Evolutionary conservation across 2,888 invertebrate genomes (phyloP), one percentile per base, ranked within the genome.

Genomic region (Epistrophella euchroma): DNA sequence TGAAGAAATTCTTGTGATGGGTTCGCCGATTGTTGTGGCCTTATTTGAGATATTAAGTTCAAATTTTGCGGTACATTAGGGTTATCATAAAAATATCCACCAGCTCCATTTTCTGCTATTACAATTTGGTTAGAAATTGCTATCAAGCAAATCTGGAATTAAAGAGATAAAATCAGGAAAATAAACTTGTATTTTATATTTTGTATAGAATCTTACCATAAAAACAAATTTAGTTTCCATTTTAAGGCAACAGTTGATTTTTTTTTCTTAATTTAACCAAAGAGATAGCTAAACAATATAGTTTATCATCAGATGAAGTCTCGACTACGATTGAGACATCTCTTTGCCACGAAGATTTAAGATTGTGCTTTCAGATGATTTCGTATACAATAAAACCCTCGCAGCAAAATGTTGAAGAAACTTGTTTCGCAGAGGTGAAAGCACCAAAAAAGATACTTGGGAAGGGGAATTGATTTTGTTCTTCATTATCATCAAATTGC

Each of bases 71-170:
- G 9, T 0, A 35, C 40, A 32, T 56, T 32, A 0, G 76, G 70
- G 15, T 62, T 43, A 7, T 77, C 47, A 43, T 85, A 85, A 19
- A 70, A 43, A 47, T 85, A 81, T 47, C 81, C 76, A 50, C 70
- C 55, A 9, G 25, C 52, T 4, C 62, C 58, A 11, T 28, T 22
- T 13, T 81, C 55, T 6, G 76, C 56, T 13, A 43, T 32, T 6
- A 22, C 50, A 35, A 25, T n/a, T 19, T 62, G 68, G 35, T 55
- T 47, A 28, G 45, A n/a, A 22, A 52, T 35, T 40, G 52, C 37
- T 35, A 35, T 9, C 9, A 76, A 9, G 66, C n/a, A 70, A 43
- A 58, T 25, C 84, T 84, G 6, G 4, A 79, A 73, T 45, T 15
- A 37, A 35, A 56, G 32, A 32, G 40, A 60, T 60, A 45, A 25